Conservation (phyloP, 2,113 vertebrate genomes). For the Tetrao urogallus region DNA sequence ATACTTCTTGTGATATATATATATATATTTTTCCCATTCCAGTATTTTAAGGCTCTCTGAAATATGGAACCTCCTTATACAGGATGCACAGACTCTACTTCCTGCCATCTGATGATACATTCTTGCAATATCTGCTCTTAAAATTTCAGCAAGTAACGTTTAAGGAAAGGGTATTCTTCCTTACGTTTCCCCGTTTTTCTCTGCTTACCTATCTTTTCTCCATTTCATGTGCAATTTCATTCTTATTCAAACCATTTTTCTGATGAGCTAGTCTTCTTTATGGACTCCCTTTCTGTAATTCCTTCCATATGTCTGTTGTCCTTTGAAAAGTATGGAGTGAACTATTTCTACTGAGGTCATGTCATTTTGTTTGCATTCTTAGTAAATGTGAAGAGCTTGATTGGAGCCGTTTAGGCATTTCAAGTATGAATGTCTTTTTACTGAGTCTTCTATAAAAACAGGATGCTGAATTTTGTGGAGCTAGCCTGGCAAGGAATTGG, state of each 20-base stretch:
- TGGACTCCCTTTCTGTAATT: constrained; percentile 57
- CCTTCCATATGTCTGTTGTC: constrained; percentile 68
- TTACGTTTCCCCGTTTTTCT: constrained; percentile 4
- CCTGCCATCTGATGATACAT: constrained; percentile 1
- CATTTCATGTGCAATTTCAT: not conserved
- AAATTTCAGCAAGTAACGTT: constrained; percentile 6
- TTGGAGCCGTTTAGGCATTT: constrained; percentile 59
- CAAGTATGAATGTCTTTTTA: constrained; percentile 59
- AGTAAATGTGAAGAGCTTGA: constrained; percentile 60
- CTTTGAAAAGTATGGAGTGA: constrained; percentile 60
- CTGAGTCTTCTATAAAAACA: constrained; percentile 48
- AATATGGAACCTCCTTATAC: not conserved
- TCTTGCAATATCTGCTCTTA: not conserved
- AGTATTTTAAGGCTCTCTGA: not conserved
- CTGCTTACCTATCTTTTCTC: constrained; percentile 10
- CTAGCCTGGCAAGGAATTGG: constrained; percentile 24
- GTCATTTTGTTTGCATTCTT: constrained; percentile 75
- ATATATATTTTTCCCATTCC: not conserved
- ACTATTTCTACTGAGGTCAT: constrained; percentile 59
- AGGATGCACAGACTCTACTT: not conserved
- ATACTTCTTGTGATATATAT: not conserved
- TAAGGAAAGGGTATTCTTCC: not conserved
- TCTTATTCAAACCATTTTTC: not conserved
- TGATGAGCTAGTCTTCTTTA: not conserved
- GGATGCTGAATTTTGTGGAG: constrained; percentile 27